phyloP scores from a whole-genome alignment of 2,797 vertebrate genomes.

The Odontamblyopus lacepedii region DNA sequence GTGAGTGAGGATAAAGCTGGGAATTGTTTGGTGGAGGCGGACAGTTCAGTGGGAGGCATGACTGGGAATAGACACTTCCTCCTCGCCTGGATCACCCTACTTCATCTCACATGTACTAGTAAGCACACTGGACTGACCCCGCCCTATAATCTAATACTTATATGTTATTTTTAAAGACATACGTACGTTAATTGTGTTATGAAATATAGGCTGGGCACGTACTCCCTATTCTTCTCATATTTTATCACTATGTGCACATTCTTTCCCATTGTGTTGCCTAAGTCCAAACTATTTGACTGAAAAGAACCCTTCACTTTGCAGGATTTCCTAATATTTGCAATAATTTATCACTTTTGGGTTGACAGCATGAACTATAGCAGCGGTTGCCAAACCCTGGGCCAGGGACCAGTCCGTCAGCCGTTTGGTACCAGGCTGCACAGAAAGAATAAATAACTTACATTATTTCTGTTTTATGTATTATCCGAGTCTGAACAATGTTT shows the following conservation, averaged over 20 bases:
- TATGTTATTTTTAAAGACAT: background rate
- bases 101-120: background rate
- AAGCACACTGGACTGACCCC: background rate
- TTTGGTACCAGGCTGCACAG: too few relatives aligned
- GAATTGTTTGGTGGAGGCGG: conserved; percentile 21
- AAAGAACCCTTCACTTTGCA: background rate
- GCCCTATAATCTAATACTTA: background rate
- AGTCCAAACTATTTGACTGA: background rate
- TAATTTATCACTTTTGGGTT: background rate
- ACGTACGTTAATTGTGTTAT: background rate
- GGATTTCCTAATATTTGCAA: background rate
- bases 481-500: too few relatives aligned
- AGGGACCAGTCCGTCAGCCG: too few relatives aligned
- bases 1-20: conserved; percentile 22
- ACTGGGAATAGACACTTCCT: conserved; percentile 8
- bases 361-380: background rate
- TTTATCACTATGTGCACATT: background rate
- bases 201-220: background rate
- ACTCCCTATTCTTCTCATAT: background rate
- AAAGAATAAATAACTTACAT: too few relatives aligned
- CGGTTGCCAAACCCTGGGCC: too few relatives aligned
- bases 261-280: background rate
- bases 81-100: background rate
- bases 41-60: conserved; percentile 16
- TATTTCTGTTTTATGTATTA: too few relatives aligned